phyloP scores from a whole-genome alignment of 2,113 vertebrate species.

The Catharus bicknelli region DNA sequence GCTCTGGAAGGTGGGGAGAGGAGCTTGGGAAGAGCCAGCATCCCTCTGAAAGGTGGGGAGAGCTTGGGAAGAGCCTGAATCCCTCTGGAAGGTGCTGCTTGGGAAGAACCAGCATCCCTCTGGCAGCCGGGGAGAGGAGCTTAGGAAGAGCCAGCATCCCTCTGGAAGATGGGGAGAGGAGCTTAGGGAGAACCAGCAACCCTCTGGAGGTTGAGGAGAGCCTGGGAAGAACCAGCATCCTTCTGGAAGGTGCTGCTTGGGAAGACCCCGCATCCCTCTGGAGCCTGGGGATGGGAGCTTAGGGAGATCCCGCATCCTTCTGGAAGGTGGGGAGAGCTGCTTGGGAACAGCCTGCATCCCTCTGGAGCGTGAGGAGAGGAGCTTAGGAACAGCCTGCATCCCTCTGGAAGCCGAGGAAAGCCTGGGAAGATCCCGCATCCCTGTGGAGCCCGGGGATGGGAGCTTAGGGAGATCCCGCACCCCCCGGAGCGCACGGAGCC shows the following conservation, averaged over 20 bases:
- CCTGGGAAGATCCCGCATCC: neutral
- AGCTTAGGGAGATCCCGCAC: neutral
- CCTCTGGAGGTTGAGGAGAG: neutral
- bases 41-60: too few species aligned
- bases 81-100: neutral
- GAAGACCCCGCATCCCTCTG: neutral
- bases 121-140: too few species aligned
- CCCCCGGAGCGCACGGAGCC: neutral
- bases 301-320: neutral
- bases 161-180: neutral
- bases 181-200: neutral
- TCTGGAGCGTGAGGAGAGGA: neutral
- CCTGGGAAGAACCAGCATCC: neutral
- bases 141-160: neutral
- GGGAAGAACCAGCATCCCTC: neutral
- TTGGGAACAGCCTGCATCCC: neutral
- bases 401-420: neutral
- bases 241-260: neutral
- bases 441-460: neutral
- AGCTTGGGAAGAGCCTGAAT: neutral
- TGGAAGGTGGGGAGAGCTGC: neutral
- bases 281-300: neutral
- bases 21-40: neutral
- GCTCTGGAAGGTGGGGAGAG: too few species aligned
- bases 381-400: neutral